Conservation (phyloP, 1,140 invertebrate genomes). For the Coboldia fuscipes region DNA sequence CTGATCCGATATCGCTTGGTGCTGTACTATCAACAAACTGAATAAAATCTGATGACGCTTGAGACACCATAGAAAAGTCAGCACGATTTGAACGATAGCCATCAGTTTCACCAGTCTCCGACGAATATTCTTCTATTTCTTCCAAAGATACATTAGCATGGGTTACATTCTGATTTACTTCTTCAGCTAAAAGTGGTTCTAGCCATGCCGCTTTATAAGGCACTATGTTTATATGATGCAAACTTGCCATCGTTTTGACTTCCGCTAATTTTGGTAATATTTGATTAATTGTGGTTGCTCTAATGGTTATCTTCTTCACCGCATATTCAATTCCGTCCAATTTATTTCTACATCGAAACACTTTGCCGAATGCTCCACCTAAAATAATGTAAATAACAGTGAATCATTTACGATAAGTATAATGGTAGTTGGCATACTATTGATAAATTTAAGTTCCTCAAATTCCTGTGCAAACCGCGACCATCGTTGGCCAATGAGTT, state of each 20-base stretch:
- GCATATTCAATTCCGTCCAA: slow-evolving; percentile 59
- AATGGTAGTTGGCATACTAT: slow-evolving; percentile 6
- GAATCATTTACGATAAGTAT: not conserved
- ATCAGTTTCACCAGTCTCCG: not conserved
- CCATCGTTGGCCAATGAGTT: slow-evolving; percentile 23
- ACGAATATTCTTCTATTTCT: not conserved
- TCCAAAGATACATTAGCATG: not conserved
- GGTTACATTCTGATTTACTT: slow-evolving; percentile 14
- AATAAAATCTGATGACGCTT: not conserved
- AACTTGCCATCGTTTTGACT: slow-evolving; percentile 54
- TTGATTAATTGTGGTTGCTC: slow-evolving; percentile 30
- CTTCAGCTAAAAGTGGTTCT: slow-evolving; percentile 30
- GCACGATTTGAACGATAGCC: too few species aligned
- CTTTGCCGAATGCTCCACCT: slow-evolving; percentile 50
- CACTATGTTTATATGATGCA: slow-evolving; percentile 64
- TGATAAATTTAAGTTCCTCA: slow-evolving; percentile 41
- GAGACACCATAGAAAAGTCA: not conserved
- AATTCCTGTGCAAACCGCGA: slow-evolving; percentile 55
- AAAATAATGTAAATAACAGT: slow-evolving; percentile 31
- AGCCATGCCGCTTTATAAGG: slow-evolving; percentile 69
- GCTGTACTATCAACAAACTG: not conserved
- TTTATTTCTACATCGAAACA: slow-evolving; percentile 34
- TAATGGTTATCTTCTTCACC: slow-evolving; percentile 55
- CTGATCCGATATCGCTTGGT: too few species aligned
- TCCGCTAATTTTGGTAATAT: slow-evolving; percentile 42